phyloP scores from a whole-genome alignment of 2,888 invertebrate species.

The Cordilura impudica region DNA sequence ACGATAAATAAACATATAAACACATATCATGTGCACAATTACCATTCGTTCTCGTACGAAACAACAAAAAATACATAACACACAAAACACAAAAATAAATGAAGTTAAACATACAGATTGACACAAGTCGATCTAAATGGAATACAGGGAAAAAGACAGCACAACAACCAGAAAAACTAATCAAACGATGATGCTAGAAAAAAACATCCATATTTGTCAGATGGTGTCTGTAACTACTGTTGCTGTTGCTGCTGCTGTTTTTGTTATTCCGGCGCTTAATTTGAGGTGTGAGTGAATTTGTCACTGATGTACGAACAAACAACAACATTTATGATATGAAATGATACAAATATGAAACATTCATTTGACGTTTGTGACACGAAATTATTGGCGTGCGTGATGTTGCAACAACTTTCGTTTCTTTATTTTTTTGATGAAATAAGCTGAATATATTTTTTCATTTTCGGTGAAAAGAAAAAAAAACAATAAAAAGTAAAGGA shows the following conservation, averaged over 20 bases:
- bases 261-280: neutral
- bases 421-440: slow-evolving; percentile 20
- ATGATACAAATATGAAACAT: slow-evolving; percentile 61
- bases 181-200: slow-evolving; percentile 60
- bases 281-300: slow-evolving; percentile 56
- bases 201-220: slow-evolving; percentile 41
- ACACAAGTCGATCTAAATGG: slow-evolving; percentile 64
- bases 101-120: slow-evolving; percentile 63
- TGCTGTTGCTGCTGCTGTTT: slow-evolving; percentile 6
- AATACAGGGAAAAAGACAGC: slow-evolving; percentile 2
- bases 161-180: slow-evolving; percentile 60
- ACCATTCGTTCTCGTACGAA: slow-evolving; percentile 36
- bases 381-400: slow-evolving; percentile 74
- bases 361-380: slow-evolving; percentile 63
- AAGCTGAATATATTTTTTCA: slow-evolving; percentile 10
- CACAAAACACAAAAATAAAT: slow-evolving; percentile 34
- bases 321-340: slow-evolving; percentile 33
- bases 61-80: slow-evolving; percentile 18
- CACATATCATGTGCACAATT: slow-evolving; percentile 54
- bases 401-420: slow-evolving; percentile 65
- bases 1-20: too few relatives aligned
- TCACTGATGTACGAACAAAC: slow-evolving; percentile 17
- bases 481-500: too few relatives aligned
- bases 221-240: slow-evolving; percentile 27
- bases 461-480: neutral